Evolutionary conservation across 37 sponge, comb jelly and placozoan species (phyloP).

Genomic region (Tethya wilhelma): DNA sequence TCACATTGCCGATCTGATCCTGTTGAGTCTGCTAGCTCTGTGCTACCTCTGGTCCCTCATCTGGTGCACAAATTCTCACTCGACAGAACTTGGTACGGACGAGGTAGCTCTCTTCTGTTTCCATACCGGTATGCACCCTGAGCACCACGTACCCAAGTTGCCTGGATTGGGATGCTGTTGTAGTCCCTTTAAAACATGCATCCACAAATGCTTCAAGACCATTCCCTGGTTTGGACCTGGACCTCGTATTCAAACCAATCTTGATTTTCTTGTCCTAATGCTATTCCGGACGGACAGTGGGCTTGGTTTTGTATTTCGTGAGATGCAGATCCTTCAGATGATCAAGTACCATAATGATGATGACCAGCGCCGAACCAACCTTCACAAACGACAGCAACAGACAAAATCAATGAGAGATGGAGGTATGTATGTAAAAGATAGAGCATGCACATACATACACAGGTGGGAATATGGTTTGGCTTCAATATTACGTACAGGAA

Average conservation of each 20-base stretch:
- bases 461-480: too few relatives aligned
- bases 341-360: slow-evolving; percentile 38
- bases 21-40: slow-evolving; percentile 32
- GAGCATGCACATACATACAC: too few relatives aligned
- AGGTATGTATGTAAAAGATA: slow-evolving; percentile 16
- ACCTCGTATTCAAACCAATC: slow-evolving; percentile 41
- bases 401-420: slow-evolving; percentile 23
- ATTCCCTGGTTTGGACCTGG: slow-evolving; percentile 24
- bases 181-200: background rate
- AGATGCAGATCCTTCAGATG: slow-evolving; percentile 38
- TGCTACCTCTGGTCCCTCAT: slow-evolving; percentile 42
- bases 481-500: too few relatives aligned
- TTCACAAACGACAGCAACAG: slow-evolving; percentile 14
- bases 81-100: slow-evolving; percentile 41
- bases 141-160: slow-evolving; percentile 36
- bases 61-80: slow-evolving; percentile 49
- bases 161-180: background rate
- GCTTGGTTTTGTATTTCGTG: slow-evolving; percentile 38
- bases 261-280: slow-evolving; percentile 55
- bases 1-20: slow-evolving; percentile 52
- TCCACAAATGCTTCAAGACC: slow-evolving; percentile 1
- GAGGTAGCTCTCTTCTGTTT: slow-evolving; percentile 52
- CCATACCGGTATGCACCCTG: slow-evolving; percentile 29
- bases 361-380: slow-evolving; percentile 27
- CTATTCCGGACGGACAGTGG: slow-evolving; percentile 66